Percentiles rank a stretch among this genome's conserved stretches.
phyloP scores from a whole-genome alignment of 2,888 invertebrate genomes.

The Norana najaformis region DNA sequence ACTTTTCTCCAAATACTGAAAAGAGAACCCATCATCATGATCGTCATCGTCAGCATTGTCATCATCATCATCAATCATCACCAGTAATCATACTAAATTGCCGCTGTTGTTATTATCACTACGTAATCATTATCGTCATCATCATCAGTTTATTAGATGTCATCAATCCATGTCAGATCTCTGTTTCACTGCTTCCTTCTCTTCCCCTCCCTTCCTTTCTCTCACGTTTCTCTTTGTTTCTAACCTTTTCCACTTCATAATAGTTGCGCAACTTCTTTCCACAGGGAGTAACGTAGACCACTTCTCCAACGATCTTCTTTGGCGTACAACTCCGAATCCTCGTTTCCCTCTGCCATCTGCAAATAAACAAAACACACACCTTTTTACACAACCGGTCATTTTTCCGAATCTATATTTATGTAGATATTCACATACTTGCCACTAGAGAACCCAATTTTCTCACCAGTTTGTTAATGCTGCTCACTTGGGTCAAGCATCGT shows the following conservation, averaged over 20 bases:
- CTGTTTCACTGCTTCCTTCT: background rate
- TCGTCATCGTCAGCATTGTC: background rate
- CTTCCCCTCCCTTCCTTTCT: background rate
- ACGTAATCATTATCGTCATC: background rate
- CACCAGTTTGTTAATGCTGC: background rate
- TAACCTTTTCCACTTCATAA: slow-evolving; percentile 65
- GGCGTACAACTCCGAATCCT: slow-evolving; percentile 83
- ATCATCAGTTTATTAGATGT: background rate
- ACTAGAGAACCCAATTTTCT: background rate
- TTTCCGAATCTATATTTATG: background rate
- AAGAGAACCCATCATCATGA: no score
- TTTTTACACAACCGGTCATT: background rate
- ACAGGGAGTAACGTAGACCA: slow-evolving; percentile 78
- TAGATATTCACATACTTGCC: background rate
- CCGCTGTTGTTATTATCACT: background rate
- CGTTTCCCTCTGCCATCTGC: slow-evolving; percentile 84
- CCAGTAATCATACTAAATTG: background rate
- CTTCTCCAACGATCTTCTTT: slow-evolving; percentile 72
- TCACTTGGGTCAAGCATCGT: no score
- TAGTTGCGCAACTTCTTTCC: slow-evolving; percentile 70
- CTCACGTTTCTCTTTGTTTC: slow-evolving; percentile 4
- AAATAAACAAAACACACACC: background rate
- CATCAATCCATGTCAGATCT: background rate
- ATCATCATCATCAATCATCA: no score
- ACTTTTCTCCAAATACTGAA: slow-evolving; percentile 77